Evolutionary conservation across 2,888 invertebrate species (phyloP).

Genomic region (Cantharis lateralis): DNA sequence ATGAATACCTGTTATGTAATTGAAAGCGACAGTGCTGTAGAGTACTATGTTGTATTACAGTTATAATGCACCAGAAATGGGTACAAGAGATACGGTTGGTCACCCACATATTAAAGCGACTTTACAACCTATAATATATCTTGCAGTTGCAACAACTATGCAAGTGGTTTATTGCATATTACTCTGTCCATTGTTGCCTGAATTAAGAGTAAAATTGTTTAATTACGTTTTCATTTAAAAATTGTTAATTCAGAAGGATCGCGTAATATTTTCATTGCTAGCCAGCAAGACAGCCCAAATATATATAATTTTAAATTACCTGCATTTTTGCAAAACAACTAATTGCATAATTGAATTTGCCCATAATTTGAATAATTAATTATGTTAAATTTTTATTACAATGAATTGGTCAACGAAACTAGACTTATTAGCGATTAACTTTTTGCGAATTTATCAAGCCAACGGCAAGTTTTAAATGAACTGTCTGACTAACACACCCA

Average conservation of each 20-base stretch:
- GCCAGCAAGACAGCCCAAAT: too few relatives aligned
- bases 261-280: background rate
- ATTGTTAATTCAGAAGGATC: background rate
- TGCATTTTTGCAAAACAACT: background rate
- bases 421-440: background rate
- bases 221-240: background rate
- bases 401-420: background rate
- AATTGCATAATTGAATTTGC: background rate
- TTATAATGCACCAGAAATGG: constrained; percentile 10
- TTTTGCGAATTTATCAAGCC: background rate
- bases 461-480: constrained; percentile 1
- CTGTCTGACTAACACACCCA: constrained; percentile 15
- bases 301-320: too few relatives aligned
- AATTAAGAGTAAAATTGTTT: background rate
- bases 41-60: background rate
- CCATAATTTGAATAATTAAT: background rate
- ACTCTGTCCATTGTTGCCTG: background rate
- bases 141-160: background rate
- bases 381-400: background rate
- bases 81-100: constrained; percentile 15
- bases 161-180: background rate
- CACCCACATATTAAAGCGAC: constrained; percentile 10
- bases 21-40: constrained; percentile 6
- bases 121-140: constrained; percentile 4
- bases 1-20: constrained; percentile 9